These are phyloP conservation scores for Mylabris sibirica DNA, from an alignment of 2,888 invertebrate species.

Conservation along the genomic window DNA sequence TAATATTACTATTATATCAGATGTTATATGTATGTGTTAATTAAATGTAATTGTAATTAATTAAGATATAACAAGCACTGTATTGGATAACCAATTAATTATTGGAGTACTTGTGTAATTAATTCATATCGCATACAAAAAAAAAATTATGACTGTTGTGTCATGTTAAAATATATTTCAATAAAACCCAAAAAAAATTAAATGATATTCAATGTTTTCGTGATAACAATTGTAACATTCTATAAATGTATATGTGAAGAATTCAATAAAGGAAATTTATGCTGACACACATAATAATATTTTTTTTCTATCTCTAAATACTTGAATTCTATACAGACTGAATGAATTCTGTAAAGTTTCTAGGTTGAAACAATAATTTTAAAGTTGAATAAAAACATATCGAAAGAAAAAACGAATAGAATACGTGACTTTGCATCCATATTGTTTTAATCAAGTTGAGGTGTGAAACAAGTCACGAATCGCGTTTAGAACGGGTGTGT, in stretches of 20 bases:
- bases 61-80: slow-evolving; percentile 40
- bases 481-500: too few species aligned
- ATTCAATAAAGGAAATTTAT: slow-evolving; percentile 56
- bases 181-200: slow-evolving; percentile 53
- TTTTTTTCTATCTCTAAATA: slow-evolving; percentile 13
- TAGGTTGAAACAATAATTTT: too few species aligned
- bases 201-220: slow-evolving; percentile 59
- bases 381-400: background rate
- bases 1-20: slow-evolving; percentile 13
- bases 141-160: slow-evolving; percentile 57
- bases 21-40: slow-evolving; percentile 27
- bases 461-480: background rate
- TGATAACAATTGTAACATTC: slow-evolving; percentile 55
- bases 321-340: background rate
- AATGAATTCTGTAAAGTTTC: too few species aligned
- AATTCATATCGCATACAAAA: slow-evolving; percentile 32
- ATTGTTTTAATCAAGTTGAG: background rate
- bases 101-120: slow-evolving; percentile 43
- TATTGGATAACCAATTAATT: slow-evolving; percentile 30
- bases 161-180: slow-evolving; percentile 57
- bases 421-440: background rate
- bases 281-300: slow-evolving; percentile 45
- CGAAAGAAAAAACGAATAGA: too few species aligned
- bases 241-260: slow-evolving; percentile 55
- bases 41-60: slow-evolving; percentile 19